These are phyloP conservation scores for Portevinia maculata DNA, from an alignment of 2,888 invertebrate species.

Conservation along the genomic window DNA sequence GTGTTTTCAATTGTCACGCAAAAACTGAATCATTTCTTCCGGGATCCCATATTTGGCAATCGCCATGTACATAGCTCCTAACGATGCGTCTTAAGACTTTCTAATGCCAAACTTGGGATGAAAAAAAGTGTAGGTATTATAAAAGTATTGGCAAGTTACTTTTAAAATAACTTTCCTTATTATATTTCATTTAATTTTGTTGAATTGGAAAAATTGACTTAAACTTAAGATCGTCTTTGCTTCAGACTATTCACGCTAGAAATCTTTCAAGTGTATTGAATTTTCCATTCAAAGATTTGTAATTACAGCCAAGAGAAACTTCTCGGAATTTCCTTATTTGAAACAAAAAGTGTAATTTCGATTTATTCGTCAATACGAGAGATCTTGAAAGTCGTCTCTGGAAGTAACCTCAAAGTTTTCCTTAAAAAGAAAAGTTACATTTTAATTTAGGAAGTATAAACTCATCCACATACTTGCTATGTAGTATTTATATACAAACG, in stretches of 20 bases:
- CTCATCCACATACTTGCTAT: neutral
- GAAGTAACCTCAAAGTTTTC: conserved; percentile 20
- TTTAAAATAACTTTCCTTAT: conserved; percentile 1
- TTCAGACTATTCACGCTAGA: conserved; percentile 2
- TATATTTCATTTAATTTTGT: neutral
- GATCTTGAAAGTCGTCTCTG: conserved; percentile 42
- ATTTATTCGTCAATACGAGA: conserved; percentile 27
- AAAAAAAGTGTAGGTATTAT: no score
- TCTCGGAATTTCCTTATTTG: conserved; percentile 33
- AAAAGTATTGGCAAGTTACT: neutral
- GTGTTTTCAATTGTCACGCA: no score
- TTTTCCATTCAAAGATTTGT: conserved; percentile 36
- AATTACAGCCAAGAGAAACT: conserved; percentile 44
- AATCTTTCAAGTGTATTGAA: conserved; percentile 24
- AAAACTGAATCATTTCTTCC: no score
- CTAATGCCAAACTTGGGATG: no score
- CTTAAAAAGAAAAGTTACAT: conserved; percentile 22
- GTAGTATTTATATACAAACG: no score
- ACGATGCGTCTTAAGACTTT: no score
- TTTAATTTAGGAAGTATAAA: conserved; percentile 42
- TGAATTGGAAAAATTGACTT: conserved; percentile 18
- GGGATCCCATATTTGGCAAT: no score
- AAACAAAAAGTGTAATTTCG: conserved; percentile 48
- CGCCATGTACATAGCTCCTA: no score
- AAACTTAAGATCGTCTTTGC: conserved; percentile 12